Percentiles rank a stretch among this genome's conserved stretches.
phyloP scores from a whole-genome alignment of 1,140 invertebrate species.

The Drosophila kikkawai region DNA sequence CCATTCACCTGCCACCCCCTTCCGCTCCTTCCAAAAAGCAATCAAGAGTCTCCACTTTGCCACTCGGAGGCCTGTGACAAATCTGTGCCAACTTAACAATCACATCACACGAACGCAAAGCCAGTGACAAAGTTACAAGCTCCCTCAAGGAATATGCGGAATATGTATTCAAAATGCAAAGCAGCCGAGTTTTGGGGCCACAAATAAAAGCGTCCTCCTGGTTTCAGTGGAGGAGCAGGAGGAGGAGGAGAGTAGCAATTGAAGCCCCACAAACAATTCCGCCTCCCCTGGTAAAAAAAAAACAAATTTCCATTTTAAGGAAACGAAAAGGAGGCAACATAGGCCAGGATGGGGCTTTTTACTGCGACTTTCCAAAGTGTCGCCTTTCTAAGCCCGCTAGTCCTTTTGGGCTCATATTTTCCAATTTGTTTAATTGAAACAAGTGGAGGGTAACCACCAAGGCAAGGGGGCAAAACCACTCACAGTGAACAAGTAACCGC shows the following conservation, averaged over 20 bases:
- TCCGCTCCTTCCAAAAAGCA: neutral
- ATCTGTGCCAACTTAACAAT: constrained; percentile 74
- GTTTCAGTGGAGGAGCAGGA: neutral
- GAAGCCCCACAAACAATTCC: constrained; percentile 48
- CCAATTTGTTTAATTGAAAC: constrained; percentile 82
- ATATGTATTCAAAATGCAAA: constrained; percentile 74
- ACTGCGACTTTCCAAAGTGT: constrained; percentile 29
- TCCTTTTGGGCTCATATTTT: constrained; percentile 71
- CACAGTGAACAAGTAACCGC: constrained; percentile 50
- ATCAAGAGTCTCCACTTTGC: constrained; percentile 22
- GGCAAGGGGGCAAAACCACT: constrained; percentile 17
- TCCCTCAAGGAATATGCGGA: constrained; percentile 36
- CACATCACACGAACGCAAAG: constrained; percentile 51
- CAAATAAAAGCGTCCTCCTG: constrained; percentile 63
- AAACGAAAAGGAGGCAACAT: constrained; percentile 10
- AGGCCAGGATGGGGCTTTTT: neutral
- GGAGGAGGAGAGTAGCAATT: constrained; percentile 33
- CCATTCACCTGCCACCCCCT: constrained; percentile 1
- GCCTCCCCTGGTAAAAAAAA: constrained; percentile 49
- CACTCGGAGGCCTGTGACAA: constrained; percentile 50
- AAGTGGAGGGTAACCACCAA: constrained; percentile 58
- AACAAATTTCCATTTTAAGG: constrained; percentile 68
- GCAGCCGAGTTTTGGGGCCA: constrained; percentile 52
- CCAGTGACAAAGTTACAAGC: constrained; percentile 55
- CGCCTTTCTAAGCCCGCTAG: constrained; percentile 57